These are phyloP conservation scores for Lipophrys pholis DNA, from an alignment of 2,113 vertebrate species.

Conservation along the genomic window DNA sequence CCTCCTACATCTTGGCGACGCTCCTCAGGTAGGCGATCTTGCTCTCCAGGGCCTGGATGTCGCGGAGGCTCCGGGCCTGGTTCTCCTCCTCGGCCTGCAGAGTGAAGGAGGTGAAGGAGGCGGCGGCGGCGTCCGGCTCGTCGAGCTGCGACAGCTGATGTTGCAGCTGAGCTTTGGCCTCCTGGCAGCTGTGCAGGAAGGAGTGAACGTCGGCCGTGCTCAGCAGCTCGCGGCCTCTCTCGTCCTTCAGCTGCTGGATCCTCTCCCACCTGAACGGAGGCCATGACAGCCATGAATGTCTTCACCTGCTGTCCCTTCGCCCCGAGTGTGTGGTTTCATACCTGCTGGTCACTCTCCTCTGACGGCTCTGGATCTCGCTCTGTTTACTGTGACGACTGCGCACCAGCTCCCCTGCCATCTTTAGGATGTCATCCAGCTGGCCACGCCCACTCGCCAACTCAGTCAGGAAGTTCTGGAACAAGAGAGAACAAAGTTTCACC, in stretches of 20 bases:
- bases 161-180: conserved; percentile 81
- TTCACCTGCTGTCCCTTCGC: too few species aligned
- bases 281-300: too few species aligned
- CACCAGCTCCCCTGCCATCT: conserved; percentile 79
- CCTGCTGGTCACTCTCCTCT: conserved; percentile 82
- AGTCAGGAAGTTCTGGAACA: conserved; percentile 84
- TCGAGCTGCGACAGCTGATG: conserved; percentile 76
- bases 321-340: too few species aligned
- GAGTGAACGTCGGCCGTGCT: conserved; percentile 79
- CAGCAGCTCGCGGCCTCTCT: conserved; percentile 86
- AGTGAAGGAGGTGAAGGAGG: conserved; percentile 56
- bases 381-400: conserved; percentile 80
- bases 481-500: too few species aligned
- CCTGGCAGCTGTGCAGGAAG: conserved; percentile 86
- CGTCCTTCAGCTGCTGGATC: conserved; percentile 87
- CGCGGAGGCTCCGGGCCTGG: conserved; percentile 78
- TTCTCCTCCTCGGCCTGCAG: conserved; percentile 72
- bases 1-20: conserved; percentile 84
- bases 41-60: conserved; percentile 84
- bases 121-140: conserved; percentile 59
- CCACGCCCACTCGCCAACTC: conserved; percentile 87
- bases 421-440: conserved; percentile 84
- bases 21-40: conserved; percentile 86
- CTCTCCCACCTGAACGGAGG: conserved; percentile 83
- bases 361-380: conserved; percentile 78